phyloP scores from a whole-genome alignment of 1,140 invertebrate genomes.

The Aplysia californica region DNA sequence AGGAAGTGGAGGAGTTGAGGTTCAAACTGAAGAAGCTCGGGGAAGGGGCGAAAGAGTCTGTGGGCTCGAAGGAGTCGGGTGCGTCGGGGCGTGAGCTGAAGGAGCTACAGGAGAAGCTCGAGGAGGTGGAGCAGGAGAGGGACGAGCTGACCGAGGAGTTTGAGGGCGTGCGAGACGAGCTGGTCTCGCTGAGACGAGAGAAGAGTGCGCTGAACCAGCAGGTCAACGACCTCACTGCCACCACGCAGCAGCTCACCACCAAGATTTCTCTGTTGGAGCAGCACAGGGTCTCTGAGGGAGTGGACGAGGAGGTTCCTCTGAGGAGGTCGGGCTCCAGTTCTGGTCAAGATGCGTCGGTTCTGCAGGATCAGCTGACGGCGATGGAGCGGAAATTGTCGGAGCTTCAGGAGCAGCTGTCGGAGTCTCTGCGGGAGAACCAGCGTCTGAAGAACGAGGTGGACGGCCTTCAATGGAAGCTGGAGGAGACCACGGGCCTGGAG shows the following conservation, averaged over 20 bases:
- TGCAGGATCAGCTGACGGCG: conserved; percentile 42
- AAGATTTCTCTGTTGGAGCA: conserved; percentile 18
- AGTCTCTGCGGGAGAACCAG: conserved; percentile 36
- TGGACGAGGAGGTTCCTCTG: not conserved
- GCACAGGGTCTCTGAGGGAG: not conserved
- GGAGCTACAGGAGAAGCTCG: not conserved
- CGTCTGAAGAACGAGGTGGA: conserved; percentile 45
- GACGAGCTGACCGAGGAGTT: conserved; percentile 53
- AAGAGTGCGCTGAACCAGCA: conserved; percentile 30
- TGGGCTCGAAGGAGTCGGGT: not conserved
- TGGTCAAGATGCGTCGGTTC: conserved; percentile 22
- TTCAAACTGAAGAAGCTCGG: conserved; percentile 18
- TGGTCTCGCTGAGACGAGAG: conserved; percentile 35
- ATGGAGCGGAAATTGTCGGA: conserved; percentile 52
- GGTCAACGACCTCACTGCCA: conserved; percentile 24
- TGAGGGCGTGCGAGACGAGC: conserved; percentile 53
- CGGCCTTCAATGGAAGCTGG: conserved; percentile 55
- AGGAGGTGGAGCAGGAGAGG: conserved; percentile 36
- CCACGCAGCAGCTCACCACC: conserved; percentile 27
- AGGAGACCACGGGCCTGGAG: conserved; percentile 50
- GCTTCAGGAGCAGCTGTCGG: conserved; percentile 43
- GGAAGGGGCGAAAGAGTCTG: not conserved
- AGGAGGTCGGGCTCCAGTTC: not conserved
- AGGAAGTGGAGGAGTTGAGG: conserved; percentile 37
- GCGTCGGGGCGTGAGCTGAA: not conserved